Evolutionary conservation across 1,140 invertebrate genomes (phyloP).

Genomic region (Zophobas atratus): DNA sequence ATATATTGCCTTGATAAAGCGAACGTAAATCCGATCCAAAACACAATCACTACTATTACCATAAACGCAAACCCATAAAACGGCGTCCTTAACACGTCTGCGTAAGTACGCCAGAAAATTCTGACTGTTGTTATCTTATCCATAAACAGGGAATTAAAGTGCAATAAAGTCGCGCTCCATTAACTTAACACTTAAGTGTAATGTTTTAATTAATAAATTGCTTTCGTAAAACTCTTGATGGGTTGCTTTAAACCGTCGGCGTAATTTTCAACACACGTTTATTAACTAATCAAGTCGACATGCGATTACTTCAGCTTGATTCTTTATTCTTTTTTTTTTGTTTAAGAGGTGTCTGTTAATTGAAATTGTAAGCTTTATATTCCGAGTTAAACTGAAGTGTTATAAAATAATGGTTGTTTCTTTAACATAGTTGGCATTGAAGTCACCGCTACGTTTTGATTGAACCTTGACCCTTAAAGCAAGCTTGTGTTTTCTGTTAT

Average conservation of each 20-base stretch:
- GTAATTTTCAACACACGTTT: neutral
- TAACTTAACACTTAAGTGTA: conserved; percentile 9
- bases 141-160: neutral
- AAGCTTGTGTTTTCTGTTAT: no score
- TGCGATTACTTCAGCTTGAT: neutral
- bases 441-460: no score
- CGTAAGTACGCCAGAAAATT: neutral
- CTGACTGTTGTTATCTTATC: neutral
- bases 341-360: no score
- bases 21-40: neutral
- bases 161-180: conserved; percentile 1
- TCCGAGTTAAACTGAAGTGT: no score
- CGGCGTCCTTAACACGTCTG: conserved; percentile 3
- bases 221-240: conserved; percentile 7
- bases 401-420: no score
- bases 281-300: neutral
- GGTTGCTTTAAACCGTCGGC: neutral
- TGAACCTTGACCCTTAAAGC: no score
- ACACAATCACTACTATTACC: conserved; percentile 12
- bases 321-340: no score
- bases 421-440: no score
- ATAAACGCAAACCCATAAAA: neutral
- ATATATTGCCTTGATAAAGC: conserved; percentile 28
- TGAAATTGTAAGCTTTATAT: no score
- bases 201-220: conserved; percentile 31